Evolutionary conservation across 2,888 invertebrate genomes (phyloP).

Genomic region (Drosophila greeni): DNA sequence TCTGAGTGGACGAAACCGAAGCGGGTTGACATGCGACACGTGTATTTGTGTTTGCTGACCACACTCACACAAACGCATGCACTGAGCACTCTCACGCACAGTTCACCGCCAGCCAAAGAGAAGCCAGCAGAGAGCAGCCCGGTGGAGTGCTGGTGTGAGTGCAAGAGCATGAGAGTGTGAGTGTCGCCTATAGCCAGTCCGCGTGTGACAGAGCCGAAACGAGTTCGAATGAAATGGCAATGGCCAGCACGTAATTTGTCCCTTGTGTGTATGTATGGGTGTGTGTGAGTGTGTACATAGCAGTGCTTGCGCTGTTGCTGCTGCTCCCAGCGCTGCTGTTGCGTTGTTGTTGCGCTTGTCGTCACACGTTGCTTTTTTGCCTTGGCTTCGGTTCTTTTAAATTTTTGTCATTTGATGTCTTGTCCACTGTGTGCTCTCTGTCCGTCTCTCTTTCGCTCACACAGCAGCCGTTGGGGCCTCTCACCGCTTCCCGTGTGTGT

Average conservation of each 20-base stretch:
- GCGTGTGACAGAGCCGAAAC: slow-evolving; percentile 75
- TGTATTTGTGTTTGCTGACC: slow-evolving; percentile 66
- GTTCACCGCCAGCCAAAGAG: slow-evolving; percentile 55
- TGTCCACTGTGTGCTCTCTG: slow-evolving; percentile 62
- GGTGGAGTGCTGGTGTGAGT: slow-evolving; percentile 4
- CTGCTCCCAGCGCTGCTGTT: slow-evolving; percentile 37
- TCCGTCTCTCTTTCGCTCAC: slow-evolving; percentile 63
- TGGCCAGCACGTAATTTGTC: slow-evolving; percentile 63
- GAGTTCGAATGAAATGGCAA: slow-evolving; percentile 68
- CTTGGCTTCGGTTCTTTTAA: slow-evolving; percentile 56
- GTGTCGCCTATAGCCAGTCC: slow-evolving; percentile 63
- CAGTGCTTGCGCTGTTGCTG: slow-evolving; percentile 31
- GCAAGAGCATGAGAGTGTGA: slow-evolving; percentile 15
- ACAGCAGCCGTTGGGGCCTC: slow-evolving; percentile 31
- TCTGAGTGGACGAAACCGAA: slow-evolving; percentile 67
- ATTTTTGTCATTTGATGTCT: slow-evolving; percentile 74
- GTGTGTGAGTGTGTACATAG: slow-evolving; percentile 20
- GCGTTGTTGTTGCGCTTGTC: slow-evolving; percentile 33
- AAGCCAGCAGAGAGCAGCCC: slow-evolving; percentile 29
- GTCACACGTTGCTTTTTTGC: slow-evolving; percentile 54
- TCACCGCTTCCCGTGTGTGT: slow-evolving; percentile 23
- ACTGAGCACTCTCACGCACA: slow-evolving; percentile 48
- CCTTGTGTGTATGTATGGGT: slow-evolving; percentile 27
- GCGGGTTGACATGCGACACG: slow-evolving; percentile 75
- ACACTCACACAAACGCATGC: slow-evolving; percentile 27